Evolutionary conservation across 2,888 invertebrate genomes (phyloP), one percentile per base, ranked within the genome.

Genomic region (Agrochola litura): DNA sequence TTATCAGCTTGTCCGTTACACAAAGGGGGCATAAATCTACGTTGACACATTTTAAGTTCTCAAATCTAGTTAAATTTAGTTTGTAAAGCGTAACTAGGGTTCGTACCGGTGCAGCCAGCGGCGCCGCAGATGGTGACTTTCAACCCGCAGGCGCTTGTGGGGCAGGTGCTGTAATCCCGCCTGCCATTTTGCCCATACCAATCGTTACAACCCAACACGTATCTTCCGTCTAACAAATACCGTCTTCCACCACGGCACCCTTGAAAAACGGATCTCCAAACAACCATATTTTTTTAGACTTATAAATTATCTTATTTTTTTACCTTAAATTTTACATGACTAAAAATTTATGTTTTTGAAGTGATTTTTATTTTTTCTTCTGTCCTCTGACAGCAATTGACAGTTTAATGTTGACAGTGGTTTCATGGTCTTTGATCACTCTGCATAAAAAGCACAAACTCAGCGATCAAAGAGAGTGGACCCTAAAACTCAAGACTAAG

Each of bases 111-210:
- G 78, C 93, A 92, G 58, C 97, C 97, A 60, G 94, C 95, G 19
- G 97, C 97, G 2, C 97, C 97, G 76, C 97, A 95, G 60, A 97
- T 94, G 12, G 97, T 96, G 16, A 97, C 95, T 89, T 97, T 97
- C 96, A 97, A 94, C 1, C 95, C 96, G 58, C 84, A 70, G n/a
- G 95, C 92, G 73, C 93, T 92, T 3, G 84, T 69, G 12, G 95
- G 94, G 71, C 93, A 92, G 5, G 92, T 93, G 79, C 93, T 92
- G 79, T 95, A 94, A 5, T 56, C 52, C 16, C 75, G 76, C 56
- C 60, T 78, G 60, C 74, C 76, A 69, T 70, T n/a, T 37, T 41
- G 63, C 0, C 72, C 56, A 65, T 64, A 58, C 9, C 65, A 49
- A 43, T 65, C 73, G 2, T 64, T 41, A 63, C 60, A 69, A 54